Percentiles rank a stretch among this genome's conserved stretches.
These are phyloP conservation scores for Fistularia commersonii DNA, from an alignment of 2,797 vertebrate genomes.

Conservation along the genomic window DNA sequence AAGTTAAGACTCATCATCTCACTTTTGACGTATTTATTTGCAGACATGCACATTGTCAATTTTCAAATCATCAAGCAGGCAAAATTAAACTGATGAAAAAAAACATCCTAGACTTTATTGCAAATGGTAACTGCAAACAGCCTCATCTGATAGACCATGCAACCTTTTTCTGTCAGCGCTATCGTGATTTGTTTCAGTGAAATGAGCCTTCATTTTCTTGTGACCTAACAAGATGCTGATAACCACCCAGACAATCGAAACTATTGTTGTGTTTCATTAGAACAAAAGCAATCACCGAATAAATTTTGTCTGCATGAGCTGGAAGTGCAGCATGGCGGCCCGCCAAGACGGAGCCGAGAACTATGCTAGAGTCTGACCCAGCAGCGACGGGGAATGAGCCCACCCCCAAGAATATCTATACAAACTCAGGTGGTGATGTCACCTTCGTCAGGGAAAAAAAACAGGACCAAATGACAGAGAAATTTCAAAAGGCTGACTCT, in stretches of 20 bases:
- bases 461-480: neutral
- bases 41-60: neutral
- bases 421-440: constrained; percentile 40
- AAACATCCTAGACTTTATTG: no score
- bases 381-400: no score
- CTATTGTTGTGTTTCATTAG: no score
- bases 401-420: constrained; percentile 24
- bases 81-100: neutral
- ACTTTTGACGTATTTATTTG: no score
- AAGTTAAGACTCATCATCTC: no score
- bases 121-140: neutral
- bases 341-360: no score
- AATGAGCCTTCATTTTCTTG: constrained; percentile 20
- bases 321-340: constrained; percentile 14
- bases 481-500: no score
- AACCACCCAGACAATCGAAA: constrained; percentile 14
- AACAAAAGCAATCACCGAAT: constrained; percentile 23
- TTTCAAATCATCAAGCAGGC: constrained; percentile 1
- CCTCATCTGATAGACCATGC: neutral
- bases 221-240: constrained; percentile 23
- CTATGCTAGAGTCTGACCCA: no score
- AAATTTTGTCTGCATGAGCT: constrained; percentile 20
- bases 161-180: constrained; percentile 1
- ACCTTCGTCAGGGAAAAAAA: constrained; percentile 11
- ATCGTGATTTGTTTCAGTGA: constrained; percentile 13